Conservation (phyloP, 37 sponge, comb jelly and placozoan species). For the Cliona cf. orientalis region DNA sequence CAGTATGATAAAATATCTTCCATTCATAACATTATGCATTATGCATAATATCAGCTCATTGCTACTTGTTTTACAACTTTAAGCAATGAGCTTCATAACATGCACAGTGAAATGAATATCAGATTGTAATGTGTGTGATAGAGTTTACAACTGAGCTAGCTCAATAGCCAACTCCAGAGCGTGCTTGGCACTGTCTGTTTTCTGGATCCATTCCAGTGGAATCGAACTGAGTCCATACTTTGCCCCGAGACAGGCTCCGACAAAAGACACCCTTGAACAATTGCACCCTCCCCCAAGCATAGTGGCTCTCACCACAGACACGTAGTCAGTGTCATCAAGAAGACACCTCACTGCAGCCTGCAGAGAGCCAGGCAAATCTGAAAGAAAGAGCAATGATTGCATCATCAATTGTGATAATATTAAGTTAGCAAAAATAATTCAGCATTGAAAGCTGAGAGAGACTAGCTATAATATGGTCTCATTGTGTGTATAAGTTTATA, state of each 20-base stretch:
- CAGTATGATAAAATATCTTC: no score
- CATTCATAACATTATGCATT: no score
- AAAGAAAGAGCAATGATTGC: no score
- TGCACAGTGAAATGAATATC: no score
- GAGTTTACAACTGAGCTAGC: slow-evolving; percentile 14
- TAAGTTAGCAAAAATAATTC: background rate
- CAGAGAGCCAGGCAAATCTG: slow-evolving; percentile 71
- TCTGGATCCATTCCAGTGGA: slow-evolving; percentile 68
- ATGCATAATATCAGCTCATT: no score
- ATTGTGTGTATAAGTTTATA: background rate
- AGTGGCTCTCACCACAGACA: slow-evolving; percentile 38
- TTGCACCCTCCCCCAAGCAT: slow-evolving; percentile 60
- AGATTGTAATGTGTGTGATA: no score
- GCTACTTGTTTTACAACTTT: no score
- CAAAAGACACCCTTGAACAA: slow-evolving; percentile 48
- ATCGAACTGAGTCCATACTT: slow-evolving; percentile 72
- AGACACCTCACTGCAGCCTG: slow-evolving; percentile 56
- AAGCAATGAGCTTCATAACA: no score
- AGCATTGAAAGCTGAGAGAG: background rate
- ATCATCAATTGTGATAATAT: background rate
- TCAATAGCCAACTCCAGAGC: slow-evolving; percentile 46
- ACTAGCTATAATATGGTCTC: background rate
- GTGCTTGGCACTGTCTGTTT: slow-evolving; percentile 36
- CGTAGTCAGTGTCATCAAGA: slow-evolving; percentile 45
- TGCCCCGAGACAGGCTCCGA: slow-evolving; percentile 82